phyloP scores from a whole-genome alignment of 2,797 vertebrate genomes.

The Linurgus olivaceus region DNA sequence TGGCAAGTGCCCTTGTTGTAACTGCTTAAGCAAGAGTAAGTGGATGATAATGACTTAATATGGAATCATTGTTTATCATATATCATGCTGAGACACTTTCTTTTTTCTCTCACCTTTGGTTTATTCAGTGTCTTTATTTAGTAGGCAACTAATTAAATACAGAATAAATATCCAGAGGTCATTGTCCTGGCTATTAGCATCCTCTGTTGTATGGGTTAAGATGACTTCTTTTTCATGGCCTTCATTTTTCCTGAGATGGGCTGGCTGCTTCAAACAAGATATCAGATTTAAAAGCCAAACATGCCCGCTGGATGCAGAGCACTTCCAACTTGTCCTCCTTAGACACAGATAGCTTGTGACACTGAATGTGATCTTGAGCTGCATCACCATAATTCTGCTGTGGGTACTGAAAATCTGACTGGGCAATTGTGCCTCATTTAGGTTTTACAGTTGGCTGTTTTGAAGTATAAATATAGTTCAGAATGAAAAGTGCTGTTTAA shows the following conservation, averaged over 20 bases:
- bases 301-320: background rate
- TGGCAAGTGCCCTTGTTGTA: background rate
- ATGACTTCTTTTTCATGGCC: background rate
- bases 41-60: background rate
- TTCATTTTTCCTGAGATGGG: background rate
- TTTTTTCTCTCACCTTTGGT: background rate
- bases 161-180: background rate
- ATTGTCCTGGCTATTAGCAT: background rate
- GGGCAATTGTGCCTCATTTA: background rate
- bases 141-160: background rate
- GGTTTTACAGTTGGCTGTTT: background rate
- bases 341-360: background rate
- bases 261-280: background rate
- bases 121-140: slow-evolving; percentile 14
- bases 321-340: background rate
- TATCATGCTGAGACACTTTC: background rate
- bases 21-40: background rate
- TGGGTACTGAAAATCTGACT: background rate
- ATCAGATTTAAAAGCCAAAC: background rate
- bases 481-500: background rate
- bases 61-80: background rate
- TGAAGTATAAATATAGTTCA: background rate
- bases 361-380: background rate
- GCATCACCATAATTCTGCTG: background rate
- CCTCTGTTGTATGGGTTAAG: background rate